Percentiles rank a stretch among this genome's conserved stretches.
Conservation (phyloP, 2,888 invertebrate genomes). For the Pasiphila rectangulata region DNA sequence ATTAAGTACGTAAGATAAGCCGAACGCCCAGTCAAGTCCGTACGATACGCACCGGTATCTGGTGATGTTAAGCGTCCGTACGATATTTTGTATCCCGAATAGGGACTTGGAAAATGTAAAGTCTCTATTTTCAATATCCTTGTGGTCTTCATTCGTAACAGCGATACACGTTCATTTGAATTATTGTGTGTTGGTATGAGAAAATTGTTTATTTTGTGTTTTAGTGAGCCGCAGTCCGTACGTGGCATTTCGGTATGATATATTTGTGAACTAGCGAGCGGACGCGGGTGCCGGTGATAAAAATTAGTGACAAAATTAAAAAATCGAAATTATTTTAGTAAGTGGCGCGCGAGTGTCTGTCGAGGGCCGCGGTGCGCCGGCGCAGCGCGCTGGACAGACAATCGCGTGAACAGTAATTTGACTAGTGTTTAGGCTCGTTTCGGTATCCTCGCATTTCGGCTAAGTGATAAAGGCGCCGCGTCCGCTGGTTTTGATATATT, state of each 20-base stretch:
- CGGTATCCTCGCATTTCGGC: constrained; percentile 81
- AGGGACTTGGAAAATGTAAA: constrained; percentile 43
- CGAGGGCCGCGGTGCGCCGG: constrained; percentile 35
- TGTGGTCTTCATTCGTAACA: constrained; percentile 79
- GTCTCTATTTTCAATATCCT: constrained; percentile 70
- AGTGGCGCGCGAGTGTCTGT: constrained; percentile 43
- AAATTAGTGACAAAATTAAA: constrained; percentile 74
- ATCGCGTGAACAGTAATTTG: constrained; percentile 50
- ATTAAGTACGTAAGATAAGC: constrained; percentile 60
- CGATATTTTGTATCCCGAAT: constrained; percentile 65
- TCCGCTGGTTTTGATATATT: constrained; percentile 78
- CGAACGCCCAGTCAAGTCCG: constrained; percentile 52
- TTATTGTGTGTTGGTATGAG: constrained; percentile 56
- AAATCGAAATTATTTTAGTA: constrained; percentile 76
- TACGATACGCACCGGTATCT: too few relatives aligned
- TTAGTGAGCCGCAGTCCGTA: constrained; percentile 61
- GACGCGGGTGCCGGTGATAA: constrained; percentile 77
- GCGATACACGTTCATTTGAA: constrained; percentile 71
- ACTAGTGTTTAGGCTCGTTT: constrained; percentile 79
- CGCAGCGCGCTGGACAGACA: constrained; percentile 36
- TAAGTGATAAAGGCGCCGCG: constrained; percentile 76
- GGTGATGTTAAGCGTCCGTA: constrained; percentile 40
- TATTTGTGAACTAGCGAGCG: constrained; percentile 77
- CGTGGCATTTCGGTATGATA: constrained; percentile 68
- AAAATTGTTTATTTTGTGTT: constrained; percentile 53